Percentiles rank a stretch among this genome's conserved stretches.
phyloP scores from a whole-genome alignment of 2,888 invertebrate genomes.

The Caenorhabditis sp. region DNA sequence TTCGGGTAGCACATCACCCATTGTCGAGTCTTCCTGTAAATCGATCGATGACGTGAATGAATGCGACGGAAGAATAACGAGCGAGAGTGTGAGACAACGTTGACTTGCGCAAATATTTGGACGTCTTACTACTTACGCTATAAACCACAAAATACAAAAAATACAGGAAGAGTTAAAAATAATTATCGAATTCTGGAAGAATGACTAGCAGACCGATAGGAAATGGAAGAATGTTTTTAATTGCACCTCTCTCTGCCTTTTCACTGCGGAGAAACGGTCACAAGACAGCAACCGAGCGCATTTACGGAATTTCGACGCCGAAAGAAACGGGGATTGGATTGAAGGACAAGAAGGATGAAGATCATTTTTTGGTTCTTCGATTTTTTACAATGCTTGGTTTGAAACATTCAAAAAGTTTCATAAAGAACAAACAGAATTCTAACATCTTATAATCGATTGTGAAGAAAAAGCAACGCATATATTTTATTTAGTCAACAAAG shows the following conservation, averaged over 20 bases:
- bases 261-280: background rate
- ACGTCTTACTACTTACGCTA: slow-evolving; percentile 22
- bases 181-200: background rate
- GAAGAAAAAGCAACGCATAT: too few species aligned
- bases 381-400: too few species aligned
- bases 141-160: slow-evolving; percentile 39
- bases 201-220: background rate
- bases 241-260: background rate
- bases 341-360: background rate
- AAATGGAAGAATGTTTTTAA: slow-evolving; percentile 1
- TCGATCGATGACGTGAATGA: slow-evolving; percentile 24
- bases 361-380: background rate
- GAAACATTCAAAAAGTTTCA: background rate
- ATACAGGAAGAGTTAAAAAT: background rate
- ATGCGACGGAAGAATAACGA: slow-evolving; percentile 1
- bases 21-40: slow-evolving; percentile 42
- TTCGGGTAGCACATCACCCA: slow-evolving; percentile 55
- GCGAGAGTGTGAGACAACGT: slow-evolving; percentile 19
- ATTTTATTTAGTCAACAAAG: too few species aligned
- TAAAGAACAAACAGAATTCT: background rate
- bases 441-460: too few species aligned
- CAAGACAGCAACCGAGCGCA: slow-evolving; percentile 16
- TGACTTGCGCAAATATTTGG: slow-evolving; percentile 44
- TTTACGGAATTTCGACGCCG: slow-evolving; percentile 1
- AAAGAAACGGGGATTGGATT: background rate